Base-by-base conservation (phyloP, 2,797 vertebrate species). In the Tachyglossus aculeatus region DNA sequence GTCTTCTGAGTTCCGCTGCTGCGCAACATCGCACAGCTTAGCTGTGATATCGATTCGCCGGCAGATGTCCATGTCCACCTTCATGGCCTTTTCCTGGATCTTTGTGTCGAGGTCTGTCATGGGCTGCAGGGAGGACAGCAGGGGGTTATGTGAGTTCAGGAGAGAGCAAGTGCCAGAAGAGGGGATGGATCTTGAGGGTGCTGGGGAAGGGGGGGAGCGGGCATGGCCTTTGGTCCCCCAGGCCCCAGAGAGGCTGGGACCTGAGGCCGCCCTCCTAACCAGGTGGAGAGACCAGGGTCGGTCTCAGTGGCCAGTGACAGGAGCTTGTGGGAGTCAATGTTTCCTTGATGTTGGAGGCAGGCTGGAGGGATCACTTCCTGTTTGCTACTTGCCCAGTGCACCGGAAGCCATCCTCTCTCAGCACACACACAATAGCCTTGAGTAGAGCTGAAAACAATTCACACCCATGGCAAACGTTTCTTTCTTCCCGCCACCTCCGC, bases 1-100 rank as follows among this genome's bases (percentile, higher is more conserved):
- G 92, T 99, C 98, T 91, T 99, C 96, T 1, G 98, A 98, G 95
- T 98, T 99, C 88, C 98, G 94, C 91, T 99, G 98, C 92, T 99
- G 98, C 16, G 98, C 98, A 59, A 98, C 96, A 71, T 99, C 98
- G 21, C 98, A 99, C 91, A 99, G 95, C 91, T 97, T 98, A 80
- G 98, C 98, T 14, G 98, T 99, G 95, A 99, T 99, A 92, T 99
- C 98, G 77, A 99, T 99, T 47, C 98, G 93, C 50, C 98, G 92
- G 88, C 98, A 99, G 95, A 99, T 99, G 94, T 99, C 98, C 98
- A 99, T 99, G 94, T 99, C 98, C 86, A 99, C 98, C 74, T 94
- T 95, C 92, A 98, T 95, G 88, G 98, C 98, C 88, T 99, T 99
- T 93, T 99, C 98, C 92, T 99, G 98, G 86, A 99, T 99, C 95